Evolutionary conservation across 2,797 vertebrate species (phyloP).

Genomic region (Gobionotothen gibberifrons): DNA sequence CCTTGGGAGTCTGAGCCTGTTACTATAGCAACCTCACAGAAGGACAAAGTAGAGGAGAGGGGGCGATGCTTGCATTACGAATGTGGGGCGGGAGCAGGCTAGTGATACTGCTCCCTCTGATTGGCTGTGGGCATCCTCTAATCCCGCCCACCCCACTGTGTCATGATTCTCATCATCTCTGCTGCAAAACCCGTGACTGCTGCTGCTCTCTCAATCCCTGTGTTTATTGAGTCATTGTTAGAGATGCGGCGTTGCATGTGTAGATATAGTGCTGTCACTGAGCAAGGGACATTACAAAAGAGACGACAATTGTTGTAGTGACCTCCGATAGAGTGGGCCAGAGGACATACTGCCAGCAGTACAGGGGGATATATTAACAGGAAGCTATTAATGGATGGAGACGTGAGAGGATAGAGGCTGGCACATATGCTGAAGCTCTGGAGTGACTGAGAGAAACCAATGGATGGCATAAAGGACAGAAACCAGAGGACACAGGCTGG

Average conservation of each 20-base stretch:
- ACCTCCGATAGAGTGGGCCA: constrained; percentile 14
- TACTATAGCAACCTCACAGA: constrained; percentile 92
- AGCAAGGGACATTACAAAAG: constrained; percentile 40
- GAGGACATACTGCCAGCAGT: constrained; percentile 34
- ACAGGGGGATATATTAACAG: constrained; percentile 35
- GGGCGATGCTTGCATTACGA: constrained; percentile 71
- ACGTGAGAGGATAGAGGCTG: constrained; percentile 15
- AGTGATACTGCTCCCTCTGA: constrained; percentile 77
- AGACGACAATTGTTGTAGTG: constrained; percentile 18
- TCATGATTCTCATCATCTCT: constrained; percentile 77
- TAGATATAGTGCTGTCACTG: constrained; percentile 57
- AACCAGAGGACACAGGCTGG: constrained; percentile 22
- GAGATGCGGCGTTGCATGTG: constrained; percentile 77
- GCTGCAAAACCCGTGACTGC: constrained; percentile 84
- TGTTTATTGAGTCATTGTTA: constrained; percentile 68
- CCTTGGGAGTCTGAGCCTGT: constrained; percentile 81
- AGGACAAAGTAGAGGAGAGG: constrained; percentile 83
- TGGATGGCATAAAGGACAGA: constrained; percentile 19
- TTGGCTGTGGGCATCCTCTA: constrained; percentile 81
- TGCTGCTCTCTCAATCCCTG: constrained; percentile 35
- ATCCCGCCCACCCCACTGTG: constrained; percentile 83
- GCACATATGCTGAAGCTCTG: constrained; percentile 41
- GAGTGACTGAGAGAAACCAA: constrained; percentile 41
- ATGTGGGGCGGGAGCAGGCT: constrained; percentile 65
- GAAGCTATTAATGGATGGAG: constrained; percentile 41